phyloP scores from a whole-genome alignment of 2,888 invertebrate species.

The Patella pellucida region DNA sequence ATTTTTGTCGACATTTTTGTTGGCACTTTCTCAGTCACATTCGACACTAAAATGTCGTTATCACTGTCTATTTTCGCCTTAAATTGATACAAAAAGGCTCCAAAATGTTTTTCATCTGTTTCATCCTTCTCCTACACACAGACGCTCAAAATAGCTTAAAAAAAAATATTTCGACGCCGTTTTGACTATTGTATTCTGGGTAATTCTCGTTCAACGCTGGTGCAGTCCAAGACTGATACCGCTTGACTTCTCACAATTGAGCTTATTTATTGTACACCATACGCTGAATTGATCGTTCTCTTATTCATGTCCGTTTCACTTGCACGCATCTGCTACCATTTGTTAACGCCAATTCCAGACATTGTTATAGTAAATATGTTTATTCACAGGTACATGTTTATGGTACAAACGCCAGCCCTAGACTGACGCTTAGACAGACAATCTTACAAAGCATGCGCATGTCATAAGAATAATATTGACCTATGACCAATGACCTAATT shows the following conservation, averaged over 20 bases:
- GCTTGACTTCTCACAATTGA: background rate
- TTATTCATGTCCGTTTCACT: slow-evolving; percentile 3
- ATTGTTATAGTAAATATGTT: too few species aligned
- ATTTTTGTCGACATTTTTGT: background rate
- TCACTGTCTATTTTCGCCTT: slow-evolving; percentile 3
- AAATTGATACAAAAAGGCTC: background rate
- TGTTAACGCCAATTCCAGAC: background rate
- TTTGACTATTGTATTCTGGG: slow-evolving; percentile 3
- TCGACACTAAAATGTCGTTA: slow-evolving; percentile 3
- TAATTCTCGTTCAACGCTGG: background rate
- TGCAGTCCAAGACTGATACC: background rate
- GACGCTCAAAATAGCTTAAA: background rate
- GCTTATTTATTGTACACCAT: slow-evolving; percentile 6
- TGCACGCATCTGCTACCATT: slow-evolving; percentile 3
- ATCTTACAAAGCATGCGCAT: too few species aligned
- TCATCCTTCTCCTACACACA: background rate
- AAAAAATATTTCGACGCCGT: background rate
- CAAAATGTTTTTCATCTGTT: slow-evolving; percentile 1
- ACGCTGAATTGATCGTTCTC: background rate
- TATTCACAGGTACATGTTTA: too few species aligned
- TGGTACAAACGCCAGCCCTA: too few species aligned
- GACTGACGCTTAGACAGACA: too few species aligned
- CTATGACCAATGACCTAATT: too few species aligned
- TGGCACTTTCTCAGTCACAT: background rate
- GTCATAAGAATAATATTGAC: too few species aligned